Evolutionary conservation across 2,888 invertebrate genomes (phyloP), one percentile per base, ranked within the genome.

Genomic region (Stenoptilia bipunctidactyla): DNA sequence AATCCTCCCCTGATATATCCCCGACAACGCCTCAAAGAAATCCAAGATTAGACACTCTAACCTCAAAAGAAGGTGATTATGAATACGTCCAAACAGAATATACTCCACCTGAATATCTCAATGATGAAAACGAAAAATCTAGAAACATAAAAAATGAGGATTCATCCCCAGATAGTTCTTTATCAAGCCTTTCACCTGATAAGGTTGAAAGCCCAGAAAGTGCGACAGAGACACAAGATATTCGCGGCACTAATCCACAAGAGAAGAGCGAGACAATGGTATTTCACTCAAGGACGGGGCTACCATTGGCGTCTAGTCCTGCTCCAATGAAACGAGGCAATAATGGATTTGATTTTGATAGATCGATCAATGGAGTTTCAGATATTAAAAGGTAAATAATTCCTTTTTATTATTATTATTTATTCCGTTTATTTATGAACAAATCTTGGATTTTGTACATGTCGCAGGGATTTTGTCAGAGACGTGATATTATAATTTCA

Each of bases 241-340:
- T 8, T 3, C 20, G 4, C 8, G 20, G 3, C 8, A n/a, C 6
- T 12, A 30, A 30, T 10, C 10, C 30, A n/a, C 20, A 20, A 3
- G 30, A 9, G 6, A 30, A 30, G 12, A 30, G 30, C 30, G 30
- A 9, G n/a, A 91, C 90, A 0, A 91, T 93, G 90, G 90, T 94
- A 51, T 94, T 94, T 66, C 92, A 93, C 65, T 86, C 90, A 15
- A 86, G 89, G 52, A 93, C 93, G 10, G 94, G 94, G 0, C 77
- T 94, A 39, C 94, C 94, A 0, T 73, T 94, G 35, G 93, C 93
- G 0, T 94, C 94, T 27, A 94, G 93, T 65, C 95, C 95, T 0
- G 95, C 94, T 1, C 95, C 95, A 0, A 71, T 93, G 45, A 77
- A 93, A 35, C 85, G 91, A 38, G 92, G 92, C 1, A 90, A 89